Percentiles rank a stretch among this genome's conserved stretches.
Evolutionary conservation across 2,113 vertebrate species (phyloP).

Genomic region (Bubo bubo): DNA sequence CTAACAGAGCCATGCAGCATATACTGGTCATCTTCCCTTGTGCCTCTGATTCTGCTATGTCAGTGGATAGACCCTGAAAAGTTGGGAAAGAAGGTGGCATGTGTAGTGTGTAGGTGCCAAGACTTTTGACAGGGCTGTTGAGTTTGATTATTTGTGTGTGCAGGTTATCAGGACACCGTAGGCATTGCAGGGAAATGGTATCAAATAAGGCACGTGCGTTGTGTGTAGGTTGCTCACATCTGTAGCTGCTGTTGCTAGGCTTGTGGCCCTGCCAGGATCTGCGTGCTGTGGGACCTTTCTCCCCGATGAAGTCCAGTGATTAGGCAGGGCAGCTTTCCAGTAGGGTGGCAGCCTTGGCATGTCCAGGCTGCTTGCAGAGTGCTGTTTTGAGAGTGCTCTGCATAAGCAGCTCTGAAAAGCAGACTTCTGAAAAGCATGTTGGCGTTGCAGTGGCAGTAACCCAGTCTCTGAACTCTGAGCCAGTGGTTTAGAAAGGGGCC

Average conservation of each 20-base stretch:
- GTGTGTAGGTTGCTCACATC: background rate
- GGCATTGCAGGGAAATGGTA: background rate
- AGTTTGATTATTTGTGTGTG: background rate
- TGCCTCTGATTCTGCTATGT: background rate
- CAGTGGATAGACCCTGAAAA: background rate
- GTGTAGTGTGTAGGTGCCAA: background rate
- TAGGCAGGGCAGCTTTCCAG: background rate
- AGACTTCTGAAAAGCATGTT: background rate
- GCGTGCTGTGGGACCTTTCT: background rate
- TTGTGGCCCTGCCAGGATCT: background rate
- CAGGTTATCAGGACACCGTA: fast-evolving
- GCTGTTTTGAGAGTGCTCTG: background rate
- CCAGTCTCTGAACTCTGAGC: background rate
- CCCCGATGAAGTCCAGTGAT: background rate
- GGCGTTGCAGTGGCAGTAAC: background rate
- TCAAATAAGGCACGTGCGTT: background rate
- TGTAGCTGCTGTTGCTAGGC: background rate
- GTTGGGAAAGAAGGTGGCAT: background rate
- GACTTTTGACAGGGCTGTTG: background rate
- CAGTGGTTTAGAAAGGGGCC: background rate
- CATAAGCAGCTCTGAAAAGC: background rate
- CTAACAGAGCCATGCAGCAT: background rate
- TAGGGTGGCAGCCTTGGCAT: background rate
- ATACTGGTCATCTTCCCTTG: background rate
- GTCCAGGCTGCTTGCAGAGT: background rate